Base-by-base conservation (phyloP, 2,113 vertebrate species). In the Myrmecobius fasciatus region DNA sequence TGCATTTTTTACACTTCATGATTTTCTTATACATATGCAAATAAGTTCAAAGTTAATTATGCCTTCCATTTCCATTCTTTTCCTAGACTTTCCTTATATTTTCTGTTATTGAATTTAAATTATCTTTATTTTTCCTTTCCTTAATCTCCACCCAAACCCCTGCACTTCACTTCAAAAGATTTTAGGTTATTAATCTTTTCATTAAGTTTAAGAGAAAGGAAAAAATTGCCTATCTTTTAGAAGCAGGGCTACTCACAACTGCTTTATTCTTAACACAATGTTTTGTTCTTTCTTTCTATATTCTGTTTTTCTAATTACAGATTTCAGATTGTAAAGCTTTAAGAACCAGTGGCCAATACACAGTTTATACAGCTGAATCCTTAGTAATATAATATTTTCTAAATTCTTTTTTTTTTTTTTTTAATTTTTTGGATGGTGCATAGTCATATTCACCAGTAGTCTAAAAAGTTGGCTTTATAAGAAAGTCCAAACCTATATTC, bases 1-100 rank as follows among this genome's bases (percentile, higher is more conserved):
- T 94, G 46, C 67, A 49, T 51, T 94, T 93, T 91, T 46, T 94
- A 28, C 96, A 92, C 49, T 97, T 96, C 94, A 92, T 93, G 47
- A 46, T 24, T 90, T 83, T 89, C 51, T 90, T 95, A 75, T 83
- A 95, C 25, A 90, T 91, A 47, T 90, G 96, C 91, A 92, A 1
- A 53, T 96, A 90, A 96, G 90, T 24, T 49, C 83, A n/a, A 89
- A 28, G 0, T 67, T 94, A 91, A 95, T 96, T 95, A 36, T 95
- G 43, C 52, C 89, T 52, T 88, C 54, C 53, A 95, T 91, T 95
- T 91, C 91, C n/a, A 92, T 96, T 48, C 53, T 94, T 67, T 53
- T 28, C 94, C 25, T 93, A 49, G n/a, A 93, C 43, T 75, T 56
- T 56, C 26, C 46, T 26, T 90, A 28, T 46, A 83, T 67, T 49